Evolutionary conservation across 2,888 invertebrate species (phyloP), one percentile per base, ranked within the genome.

Genomic region (Thecocarcelia acutangulata): DNA sequence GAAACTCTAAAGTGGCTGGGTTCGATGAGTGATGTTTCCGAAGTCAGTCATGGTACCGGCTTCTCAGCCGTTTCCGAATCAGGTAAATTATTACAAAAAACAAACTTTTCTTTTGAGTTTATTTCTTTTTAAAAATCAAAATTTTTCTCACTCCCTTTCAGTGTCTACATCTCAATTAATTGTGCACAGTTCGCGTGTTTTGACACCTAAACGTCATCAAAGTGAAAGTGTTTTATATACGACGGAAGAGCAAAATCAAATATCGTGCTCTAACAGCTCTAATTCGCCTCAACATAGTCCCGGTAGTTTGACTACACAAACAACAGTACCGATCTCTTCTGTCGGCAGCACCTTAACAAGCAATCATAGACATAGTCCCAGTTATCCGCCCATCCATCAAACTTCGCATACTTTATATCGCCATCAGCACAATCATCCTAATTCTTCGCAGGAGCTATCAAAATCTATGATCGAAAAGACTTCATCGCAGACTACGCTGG

Each of bases 1-100:
- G 96, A 96, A 88, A 95, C 96, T 2, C 91, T 95, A 8, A 96
- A 95, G 90, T 95, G 95, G 95, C 93, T 95, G 87, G 94, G 94
- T 52, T 95, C 94, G 5, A 93, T 94, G 91, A 94, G 94, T 90
- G 95, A 95, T 88, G 93, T 95, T 54, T 94, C 94, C 74, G 93
- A 93, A 82, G 92, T 93, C 56, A 93, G 93, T 85, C 92, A 92
- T 89, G 88, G 91, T 87, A 88, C 92, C 87, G 90, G 92, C 89
- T 86, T 92, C 90, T 91, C 91, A 87, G 89, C 90, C 77, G 89
- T 91, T 70, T 89, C 91, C 83, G 91, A 90, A 86, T 90, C 91
- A 86, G 90, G 91, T 91, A 86, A 89, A 88, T 33, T 17, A 6
- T 2, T n/a, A 21, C 9, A 33, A 17, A 24, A 19, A n/a, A 52